Conservation (phyloP, 2,888 invertebrate species). For the Eucera pruinosa region DNA sequence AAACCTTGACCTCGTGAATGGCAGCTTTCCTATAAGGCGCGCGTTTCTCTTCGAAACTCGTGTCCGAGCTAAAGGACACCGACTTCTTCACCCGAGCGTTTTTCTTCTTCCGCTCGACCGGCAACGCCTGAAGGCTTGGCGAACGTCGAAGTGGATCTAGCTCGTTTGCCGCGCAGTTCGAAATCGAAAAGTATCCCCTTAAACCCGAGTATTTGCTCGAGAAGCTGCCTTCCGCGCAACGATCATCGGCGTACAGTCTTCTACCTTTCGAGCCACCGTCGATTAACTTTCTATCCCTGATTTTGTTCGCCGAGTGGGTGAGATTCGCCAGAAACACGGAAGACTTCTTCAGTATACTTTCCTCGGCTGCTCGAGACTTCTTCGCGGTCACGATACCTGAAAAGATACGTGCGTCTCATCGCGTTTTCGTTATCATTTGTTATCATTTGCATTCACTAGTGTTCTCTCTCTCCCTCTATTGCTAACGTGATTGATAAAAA, state of each 20-base stretch:
- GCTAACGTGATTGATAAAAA: no score
- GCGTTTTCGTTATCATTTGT: no score
- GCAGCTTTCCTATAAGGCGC: slow-evolving; percentile 70
- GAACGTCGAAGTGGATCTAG: slow-evolving; percentile 57
- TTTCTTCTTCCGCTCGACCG: slow-evolving; percentile 64
- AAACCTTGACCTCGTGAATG: slow-evolving; percentile 81
- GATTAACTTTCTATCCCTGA: slow-evolving; percentile 44
- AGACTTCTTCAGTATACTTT: slow-evolving; percentile 72
- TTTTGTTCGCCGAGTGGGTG: slow-evolving; percentile 56
- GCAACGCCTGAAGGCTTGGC: slow-evolving; percentile 70
- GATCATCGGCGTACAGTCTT: slow-evolving; percentile 20
- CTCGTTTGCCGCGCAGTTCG: slow-evolving; percentile 15
- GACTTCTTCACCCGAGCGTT: slow-evolving; percentile 76
- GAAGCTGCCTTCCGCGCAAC: neutral
- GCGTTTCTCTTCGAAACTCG: slow-evolving; percentile 78
- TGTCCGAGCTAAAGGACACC: slow-evolving; percentile 82
- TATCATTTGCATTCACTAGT: no score
- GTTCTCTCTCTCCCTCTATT: no score
- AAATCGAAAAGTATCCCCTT: slow-evolving; percentile 54
- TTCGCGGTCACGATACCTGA: slow-evolving; percentile 41
- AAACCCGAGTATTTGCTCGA: slow-evolving; percentile 27
- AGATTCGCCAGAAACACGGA: slow-evolving; percentile 73
- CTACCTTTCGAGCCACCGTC: slow-evolving; percentile 18
- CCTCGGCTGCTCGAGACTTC: slow-evolving; percentile 40
- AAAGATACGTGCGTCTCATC: neutral